phyloP scores from a whole-genome alignment of 2,888 invertebrate genomes.

The Dexiosoma caninum region DNA sequence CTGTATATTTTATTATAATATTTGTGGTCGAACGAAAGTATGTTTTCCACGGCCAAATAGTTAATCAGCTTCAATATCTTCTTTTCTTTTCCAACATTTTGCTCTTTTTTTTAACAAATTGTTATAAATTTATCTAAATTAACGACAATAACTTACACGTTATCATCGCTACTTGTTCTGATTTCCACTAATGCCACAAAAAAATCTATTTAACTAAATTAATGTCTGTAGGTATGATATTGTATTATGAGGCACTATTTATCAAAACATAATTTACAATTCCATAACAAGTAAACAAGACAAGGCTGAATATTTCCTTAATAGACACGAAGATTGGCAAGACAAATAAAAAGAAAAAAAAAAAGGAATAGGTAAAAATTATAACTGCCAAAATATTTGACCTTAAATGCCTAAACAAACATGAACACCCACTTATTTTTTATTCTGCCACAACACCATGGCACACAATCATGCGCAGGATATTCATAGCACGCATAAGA shows the following conservation, averaged over 20 bases:
- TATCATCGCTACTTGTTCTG: background rate
- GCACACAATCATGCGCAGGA: background rate
- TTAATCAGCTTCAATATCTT: no score
- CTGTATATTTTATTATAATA: no score
- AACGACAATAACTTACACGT: background rate
- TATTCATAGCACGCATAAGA: constrained; percentile 33
- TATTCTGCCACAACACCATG: background rate
- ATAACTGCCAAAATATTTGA: constrained; percentile 30
- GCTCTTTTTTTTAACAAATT: background rate
- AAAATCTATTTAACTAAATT: background rate
- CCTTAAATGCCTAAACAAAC: background rate
- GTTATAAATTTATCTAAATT: background rate
- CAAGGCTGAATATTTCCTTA: background rate
- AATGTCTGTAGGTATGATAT: no score
- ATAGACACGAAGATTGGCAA: background rate
- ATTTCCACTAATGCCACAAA: background rate
- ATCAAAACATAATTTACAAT: constrained; percentile 46
- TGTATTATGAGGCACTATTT: constrained; percentile 1
- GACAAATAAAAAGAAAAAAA: background rate
- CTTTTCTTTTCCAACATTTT: no score
- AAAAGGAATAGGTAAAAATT: constrained; percentile 35
- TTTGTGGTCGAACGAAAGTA: no score
- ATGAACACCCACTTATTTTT: background rate
- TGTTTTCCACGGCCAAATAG: no score
- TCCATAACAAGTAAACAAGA: background rate